phyloP scores from a whole-genome alignment of 2,888 invertebrate species.

The Tetropium fuscum region DNA sequence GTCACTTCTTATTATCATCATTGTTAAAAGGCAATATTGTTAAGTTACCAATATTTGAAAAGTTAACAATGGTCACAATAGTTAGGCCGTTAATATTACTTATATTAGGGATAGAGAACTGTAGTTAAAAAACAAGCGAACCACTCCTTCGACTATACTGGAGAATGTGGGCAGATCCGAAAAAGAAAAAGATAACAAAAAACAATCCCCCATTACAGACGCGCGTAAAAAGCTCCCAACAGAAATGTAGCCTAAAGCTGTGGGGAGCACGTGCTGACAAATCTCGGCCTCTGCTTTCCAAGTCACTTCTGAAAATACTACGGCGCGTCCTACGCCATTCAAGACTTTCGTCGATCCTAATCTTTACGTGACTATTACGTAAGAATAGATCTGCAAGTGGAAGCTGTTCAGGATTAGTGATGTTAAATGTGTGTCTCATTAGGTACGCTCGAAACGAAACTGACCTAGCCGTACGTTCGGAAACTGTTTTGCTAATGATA shows the following conservation, averaged over 20 bases:
- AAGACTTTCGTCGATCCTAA: not conserved
- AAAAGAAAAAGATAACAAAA: no score
- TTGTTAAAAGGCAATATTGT: no score
- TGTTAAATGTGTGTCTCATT: conserved; percentile 8
- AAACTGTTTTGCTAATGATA: no score
- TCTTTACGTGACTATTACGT: conserved; percentile 14
- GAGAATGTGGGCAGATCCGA: no score
- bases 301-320: conserved; percentile 7
- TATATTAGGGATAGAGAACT: no score
- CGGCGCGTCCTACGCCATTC: conserved; percentile 5
- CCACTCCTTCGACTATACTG: no score
- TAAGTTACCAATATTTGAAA: no score
- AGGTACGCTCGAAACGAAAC: conserved; percentile 13
- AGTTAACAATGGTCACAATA: no score
- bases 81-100: no score
- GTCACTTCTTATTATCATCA: no score
- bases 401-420: conserved; percentile 1
- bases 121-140: no score
- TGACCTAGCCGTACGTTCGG: not conserved
- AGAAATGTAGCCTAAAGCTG: not conserved
- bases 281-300: conserved; percentile 2
- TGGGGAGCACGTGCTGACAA: conserved; percentile 10
- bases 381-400: conserved; percentile 9
- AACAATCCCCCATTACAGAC: no score
- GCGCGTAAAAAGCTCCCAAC: not conserved